Evolutionary conservation across 2,888 invertebrate genomes (phyloP).

Genomic region (Ochropleura leucogaster): DNA sequence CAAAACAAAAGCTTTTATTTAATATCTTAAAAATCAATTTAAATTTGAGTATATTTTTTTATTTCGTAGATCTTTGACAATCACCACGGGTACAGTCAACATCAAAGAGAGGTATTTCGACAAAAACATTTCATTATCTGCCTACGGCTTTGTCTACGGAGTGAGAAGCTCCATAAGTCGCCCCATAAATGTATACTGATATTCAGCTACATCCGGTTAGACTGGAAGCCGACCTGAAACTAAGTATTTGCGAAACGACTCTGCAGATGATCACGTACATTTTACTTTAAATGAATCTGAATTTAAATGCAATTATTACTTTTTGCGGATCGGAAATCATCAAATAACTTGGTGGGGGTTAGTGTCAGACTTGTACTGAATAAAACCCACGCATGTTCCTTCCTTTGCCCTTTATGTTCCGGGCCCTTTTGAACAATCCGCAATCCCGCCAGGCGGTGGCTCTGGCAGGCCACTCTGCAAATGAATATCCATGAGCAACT

Average conservation of each 20-base stretch:
- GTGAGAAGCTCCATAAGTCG: background rate
- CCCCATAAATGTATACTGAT: background rate
- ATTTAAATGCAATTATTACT: too few species aligned
- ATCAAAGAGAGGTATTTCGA: background rate
- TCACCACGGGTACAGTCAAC: background rate
- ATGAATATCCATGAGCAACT: conserved; percentile 22
- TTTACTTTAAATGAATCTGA: background rate
- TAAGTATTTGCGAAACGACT: background rate
- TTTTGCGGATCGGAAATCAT: too few species aligned
- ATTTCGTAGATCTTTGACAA: background rate
- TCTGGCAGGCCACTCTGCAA: too few species aligned
- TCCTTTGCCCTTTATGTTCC: too few species aligned
- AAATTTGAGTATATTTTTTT: too few species aligned
- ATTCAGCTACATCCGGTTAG: background rate
- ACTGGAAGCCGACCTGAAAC: background rate
- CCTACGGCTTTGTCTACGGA: too few species aligned
- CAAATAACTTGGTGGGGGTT: too few species aligned
- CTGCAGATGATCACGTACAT: background rate
- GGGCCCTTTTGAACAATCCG: too few species aligned
- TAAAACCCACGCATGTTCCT: too few species aligned
- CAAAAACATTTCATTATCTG: background rate
- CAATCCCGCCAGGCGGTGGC: too few species aligned
- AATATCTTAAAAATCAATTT: too few species aligned
- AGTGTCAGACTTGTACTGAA: too few species aligned
- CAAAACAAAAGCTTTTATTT: background rate